Evolutionary conservation across 1,140 invertebrate genomes (phyloP).

Genomic region (Ceratina australensis): DNA sequence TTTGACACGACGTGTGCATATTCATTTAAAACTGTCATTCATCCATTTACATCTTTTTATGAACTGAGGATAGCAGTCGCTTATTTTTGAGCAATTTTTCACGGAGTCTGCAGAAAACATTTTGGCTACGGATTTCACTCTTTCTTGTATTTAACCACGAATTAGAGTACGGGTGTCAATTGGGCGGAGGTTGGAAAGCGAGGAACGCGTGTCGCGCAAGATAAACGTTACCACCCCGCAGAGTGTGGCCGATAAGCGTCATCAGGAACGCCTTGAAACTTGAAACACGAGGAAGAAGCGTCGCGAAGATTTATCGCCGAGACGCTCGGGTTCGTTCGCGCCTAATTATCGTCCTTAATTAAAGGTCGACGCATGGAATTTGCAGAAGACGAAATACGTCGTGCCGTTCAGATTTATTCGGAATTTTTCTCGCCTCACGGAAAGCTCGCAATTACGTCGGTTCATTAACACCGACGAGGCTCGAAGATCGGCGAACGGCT

Average conservation of each 20-base stretch:
- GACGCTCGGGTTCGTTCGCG: neutral
- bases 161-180: slow-evolving; percentile 40
- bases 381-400: slow-evolving; percentile 6
- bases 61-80: too few species aligned
- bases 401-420: slow-evolving; percentile 4
- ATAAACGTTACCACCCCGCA: too few species aligned
- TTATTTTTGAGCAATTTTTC: neutral
- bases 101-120: neutral
- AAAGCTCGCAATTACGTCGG: neutral
- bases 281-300: slow-evolving; percentile 5
- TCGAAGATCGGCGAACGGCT: too few species aligned
- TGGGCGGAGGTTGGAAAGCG: slow-evolving; percentile 12
- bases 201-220: slow-evolving; percentile 13
- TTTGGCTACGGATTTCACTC: neutral
- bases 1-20: too few species aligned
- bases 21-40: too few species aligned
- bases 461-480: neutral
- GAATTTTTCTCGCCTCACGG: neutral
- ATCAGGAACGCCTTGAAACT: neutral
- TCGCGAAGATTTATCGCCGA: slow-evolving; percentile 49
- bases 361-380: slow-evolving; percentile 39
- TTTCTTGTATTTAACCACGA: slow-evolving; percentile 20
- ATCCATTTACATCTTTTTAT: too few species aligned
- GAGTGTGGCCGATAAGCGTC: slow-evolving; percentile 25
- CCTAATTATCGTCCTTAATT: slow-evolving; percentile 53